phyloP scores from a whole-genome alignment of 2,797 vertebrate species.

The Halcyon badia region DNA sequence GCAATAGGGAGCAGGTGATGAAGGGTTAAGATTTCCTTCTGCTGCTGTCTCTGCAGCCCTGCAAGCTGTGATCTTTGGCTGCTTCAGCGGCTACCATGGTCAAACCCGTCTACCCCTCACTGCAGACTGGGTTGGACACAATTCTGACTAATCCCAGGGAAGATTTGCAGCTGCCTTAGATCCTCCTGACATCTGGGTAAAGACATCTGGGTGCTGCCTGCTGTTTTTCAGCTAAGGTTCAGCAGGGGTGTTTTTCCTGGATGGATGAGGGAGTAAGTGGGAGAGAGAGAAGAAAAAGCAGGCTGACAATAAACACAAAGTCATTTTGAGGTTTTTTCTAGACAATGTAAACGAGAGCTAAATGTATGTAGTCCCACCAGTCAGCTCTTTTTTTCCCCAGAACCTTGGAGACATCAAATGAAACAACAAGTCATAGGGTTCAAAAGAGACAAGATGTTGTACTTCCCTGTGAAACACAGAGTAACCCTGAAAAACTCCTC shows the following conservation, averaged over 20 bases:
- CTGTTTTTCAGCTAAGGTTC: background rate
- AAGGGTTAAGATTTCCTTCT: conserved; percentile 15
- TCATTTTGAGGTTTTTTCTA: background rate
- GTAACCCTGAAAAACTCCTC: background rate
- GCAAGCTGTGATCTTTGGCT: conserved; percentile 6
- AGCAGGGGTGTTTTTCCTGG: background rate
- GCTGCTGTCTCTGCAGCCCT: background rate
- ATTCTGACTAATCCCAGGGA: background rate
- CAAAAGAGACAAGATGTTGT: background rate
- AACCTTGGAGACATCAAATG: background rate
- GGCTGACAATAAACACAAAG: background rate
- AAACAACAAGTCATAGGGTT: background rate
- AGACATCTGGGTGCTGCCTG: background rate
- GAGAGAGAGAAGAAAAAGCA: background rate
- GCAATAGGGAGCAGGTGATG: background rate
- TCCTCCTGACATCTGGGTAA: background rate
- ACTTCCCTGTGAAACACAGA: background rate
- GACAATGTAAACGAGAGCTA: background rate
- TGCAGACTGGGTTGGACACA: background rate
- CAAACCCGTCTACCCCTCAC: background rate
- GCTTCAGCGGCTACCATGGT: background rate
- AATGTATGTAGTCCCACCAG: background rate
- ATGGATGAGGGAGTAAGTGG: background rate
- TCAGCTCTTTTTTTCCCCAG: background rate
- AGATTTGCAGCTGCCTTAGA: background rate